These are phyloP conservation scores for Drosophila cognata DNA, from an alignment of 2,888 invertebrate genomes.

Conservation along the genomic window DNA sequence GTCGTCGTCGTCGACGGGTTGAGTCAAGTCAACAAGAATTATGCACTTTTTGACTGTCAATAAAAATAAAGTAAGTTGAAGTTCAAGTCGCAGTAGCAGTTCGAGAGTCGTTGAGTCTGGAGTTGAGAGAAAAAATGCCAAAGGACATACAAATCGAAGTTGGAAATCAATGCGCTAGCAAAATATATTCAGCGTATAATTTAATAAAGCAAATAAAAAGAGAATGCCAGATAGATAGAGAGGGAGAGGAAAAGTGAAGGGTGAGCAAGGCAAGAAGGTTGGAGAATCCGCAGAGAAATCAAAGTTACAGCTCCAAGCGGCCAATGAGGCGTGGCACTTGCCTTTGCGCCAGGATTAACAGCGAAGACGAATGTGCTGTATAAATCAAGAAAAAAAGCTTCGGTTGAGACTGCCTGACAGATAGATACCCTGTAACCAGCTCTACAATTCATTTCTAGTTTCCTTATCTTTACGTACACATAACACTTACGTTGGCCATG, in stretches of 20 bases:
- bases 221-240: conserved; percentile 8
- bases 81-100: conserved; percentile 46
- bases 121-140: conserved; percentile 56
- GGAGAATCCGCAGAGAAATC: conserved; percentile 71
- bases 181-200: conserved; percentile 83
- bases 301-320: conserved; percentile 50
- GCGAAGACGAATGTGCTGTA: conserved; percentile 66
- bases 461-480: background rate
- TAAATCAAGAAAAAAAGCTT: conserved; percentile 54
- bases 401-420: background rate
- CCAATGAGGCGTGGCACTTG: conserved; percentile 42
- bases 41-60: conserved; percentile 81
- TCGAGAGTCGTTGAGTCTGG: conserved; percentile 19
- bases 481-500: background rate
- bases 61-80: conserved; percentile 78
- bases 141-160: conserved; percentile 77
- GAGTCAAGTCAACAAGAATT: conserved; percentile 72
- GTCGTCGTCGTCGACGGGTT: conserved; percentile 36
- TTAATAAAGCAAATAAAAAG: conserved; percentile 79
- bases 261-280: conserved; percentile 12
- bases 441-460: background rate
- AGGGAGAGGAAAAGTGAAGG: background rate
- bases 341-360: conserved; percentile 62
- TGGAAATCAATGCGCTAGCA: conserved; percentile 78
- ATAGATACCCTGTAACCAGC: background rate